phyloP scores from a whole-genome alignment of 2,797 vertebrate genomes.

The Melanogrammus aeglefinus region DNA sequence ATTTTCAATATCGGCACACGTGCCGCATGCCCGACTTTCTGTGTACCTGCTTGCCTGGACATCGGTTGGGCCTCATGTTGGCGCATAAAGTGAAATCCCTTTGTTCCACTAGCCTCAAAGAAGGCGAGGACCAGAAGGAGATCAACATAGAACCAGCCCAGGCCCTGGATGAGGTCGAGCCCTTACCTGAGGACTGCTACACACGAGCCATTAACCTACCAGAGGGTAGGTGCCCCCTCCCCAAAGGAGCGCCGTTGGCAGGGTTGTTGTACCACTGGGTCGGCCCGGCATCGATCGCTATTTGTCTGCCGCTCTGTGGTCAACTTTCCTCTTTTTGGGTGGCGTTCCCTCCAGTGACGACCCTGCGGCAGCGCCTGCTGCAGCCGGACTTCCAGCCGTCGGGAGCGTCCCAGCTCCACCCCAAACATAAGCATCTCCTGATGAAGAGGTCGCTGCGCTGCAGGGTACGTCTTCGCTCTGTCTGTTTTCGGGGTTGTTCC shows the following conservation, averaged over 20 bases:
- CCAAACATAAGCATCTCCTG: constrained; percentile 95
- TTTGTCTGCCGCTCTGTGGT: not conserved
- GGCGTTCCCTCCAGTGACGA: constrained; percentile 79
- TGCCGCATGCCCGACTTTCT: not conserved
- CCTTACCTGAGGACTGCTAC: constrained; percentile 95
- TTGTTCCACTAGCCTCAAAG: constrained; percentile 81
- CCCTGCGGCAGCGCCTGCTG: constrained; percentile 90
- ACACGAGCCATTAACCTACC: constrained; percentile 89
- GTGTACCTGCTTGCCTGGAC: not conserved
- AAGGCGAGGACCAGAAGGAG: constrained; percentile 97
- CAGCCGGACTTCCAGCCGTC: constrained; percentile 96
- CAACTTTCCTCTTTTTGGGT: not conserved
- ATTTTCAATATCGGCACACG: not conserved
- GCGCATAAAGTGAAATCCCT: constrained; percentile 28
- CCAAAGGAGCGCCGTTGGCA: not conserved
- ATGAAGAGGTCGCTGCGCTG: constrained; percentile 98
- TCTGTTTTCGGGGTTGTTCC: constrained; percentile 18
- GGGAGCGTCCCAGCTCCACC: constrained; percentile 93
- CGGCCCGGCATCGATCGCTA: not conserved
- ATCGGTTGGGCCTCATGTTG: not conserved
- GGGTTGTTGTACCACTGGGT: not conserved
- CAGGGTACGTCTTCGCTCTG: constrained; percentile 72
- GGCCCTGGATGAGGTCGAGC: constrained; percentile 94
- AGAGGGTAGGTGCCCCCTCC: constrained; percentile 77
- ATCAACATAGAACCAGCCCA: constrained; percentile 92